Percentiles rank a stretch among this genome's conserved stretches.
phyloP scores from a whole-genome alignment of 1,140 invertebrate species.

The Drosophila prosaltans region DNA sequence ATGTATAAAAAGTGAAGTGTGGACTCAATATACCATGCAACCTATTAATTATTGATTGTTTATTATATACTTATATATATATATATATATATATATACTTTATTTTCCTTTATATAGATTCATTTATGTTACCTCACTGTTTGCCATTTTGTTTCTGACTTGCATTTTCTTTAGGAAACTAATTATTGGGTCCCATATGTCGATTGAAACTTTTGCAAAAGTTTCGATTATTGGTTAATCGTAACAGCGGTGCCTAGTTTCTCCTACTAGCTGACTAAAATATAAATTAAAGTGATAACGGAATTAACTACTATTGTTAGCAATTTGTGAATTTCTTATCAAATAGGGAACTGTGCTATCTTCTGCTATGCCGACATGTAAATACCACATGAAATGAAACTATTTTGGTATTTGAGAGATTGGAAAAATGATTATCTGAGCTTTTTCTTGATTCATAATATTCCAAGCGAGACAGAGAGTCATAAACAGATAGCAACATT shows the following conservation, averaged over 20 bases:
- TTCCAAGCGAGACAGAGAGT: background rate
- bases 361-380: background rate
- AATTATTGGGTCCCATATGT: slow-evolving; percentile 27
- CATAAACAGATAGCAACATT: background rate
- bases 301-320: background rate
- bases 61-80: no score
- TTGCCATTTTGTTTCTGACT: background rate
- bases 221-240: slow-evolving; percentile 19
- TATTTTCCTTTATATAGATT: background rate
- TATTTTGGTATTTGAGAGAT: background rate
- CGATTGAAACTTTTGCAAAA: slow-evolving; percentile 34
- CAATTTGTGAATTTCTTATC: background rate
- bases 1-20: no score
- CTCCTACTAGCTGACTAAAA: background rate
- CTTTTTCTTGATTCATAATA: background rate
- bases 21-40: no score
- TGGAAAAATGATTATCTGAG: background rate
- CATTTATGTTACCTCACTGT: background rate
- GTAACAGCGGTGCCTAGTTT: slow-evolving; percentile 30
- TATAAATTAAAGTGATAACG: slow-evolving; percentile 32
- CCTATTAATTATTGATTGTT: no score
- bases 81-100: no score
- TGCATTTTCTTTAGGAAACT: background rate
- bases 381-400: background rate
- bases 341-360: background rate